These are phyloP conservation scores for Harpegnathos saltator DNA, from an alignment of 1,140 invertebrate species.

Conservation along the genomic window DNA sequence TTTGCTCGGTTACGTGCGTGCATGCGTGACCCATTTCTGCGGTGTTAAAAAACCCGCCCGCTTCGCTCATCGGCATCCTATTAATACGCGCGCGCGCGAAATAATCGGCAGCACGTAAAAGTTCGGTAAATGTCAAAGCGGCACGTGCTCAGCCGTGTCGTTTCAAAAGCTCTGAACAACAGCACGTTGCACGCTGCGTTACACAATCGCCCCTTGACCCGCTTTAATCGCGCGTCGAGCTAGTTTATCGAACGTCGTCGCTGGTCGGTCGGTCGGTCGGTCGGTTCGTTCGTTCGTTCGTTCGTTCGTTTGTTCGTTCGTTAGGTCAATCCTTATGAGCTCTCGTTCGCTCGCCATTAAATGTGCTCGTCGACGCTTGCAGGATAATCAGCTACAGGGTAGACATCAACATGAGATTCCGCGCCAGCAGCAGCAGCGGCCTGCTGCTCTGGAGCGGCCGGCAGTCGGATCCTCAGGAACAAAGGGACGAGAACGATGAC, in stretches of 20 bases:
- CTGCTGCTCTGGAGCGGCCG: slow-evolving; percentile 96
- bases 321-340: not conserved
- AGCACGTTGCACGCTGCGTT: slow-evolving; percentile 34
- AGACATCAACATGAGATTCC: slow-evolving; percentile 93
- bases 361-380: slow-evolving; percentile 66
- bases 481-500: slow-evolving; percentile 88
- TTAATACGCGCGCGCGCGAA: not conserved
- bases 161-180: slow-evolving; percentile 33
- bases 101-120: slow-evolving; percentile 43
- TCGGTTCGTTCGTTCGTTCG: too few species aligned
- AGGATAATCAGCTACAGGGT: slow-evolving; percentile 92
- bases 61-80: not conserved
- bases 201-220: slow-evolving; percentile 57
- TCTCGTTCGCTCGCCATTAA: not conserved
- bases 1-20: too few species aligned
- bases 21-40: not conserved
- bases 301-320: not conserved
- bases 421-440: slow-evolving; percentile 89
- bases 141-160: not conserved
- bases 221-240: slow-evolving; percentile 28
- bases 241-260: slow-evolving; percentile 41
- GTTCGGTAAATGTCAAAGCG: slow-evolving; percentile 39
- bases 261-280: not conserved
- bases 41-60: not conserved
- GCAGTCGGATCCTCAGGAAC: slow-evolving; percentile 86